Percentiles rank a stretch among this genome's conserved stretches.
These are phyloP conservation scores for Zaprionus lachaisei DNA, from an alignment of 1,140 invertebrate species.

Conservation along the genomic window DNA sequence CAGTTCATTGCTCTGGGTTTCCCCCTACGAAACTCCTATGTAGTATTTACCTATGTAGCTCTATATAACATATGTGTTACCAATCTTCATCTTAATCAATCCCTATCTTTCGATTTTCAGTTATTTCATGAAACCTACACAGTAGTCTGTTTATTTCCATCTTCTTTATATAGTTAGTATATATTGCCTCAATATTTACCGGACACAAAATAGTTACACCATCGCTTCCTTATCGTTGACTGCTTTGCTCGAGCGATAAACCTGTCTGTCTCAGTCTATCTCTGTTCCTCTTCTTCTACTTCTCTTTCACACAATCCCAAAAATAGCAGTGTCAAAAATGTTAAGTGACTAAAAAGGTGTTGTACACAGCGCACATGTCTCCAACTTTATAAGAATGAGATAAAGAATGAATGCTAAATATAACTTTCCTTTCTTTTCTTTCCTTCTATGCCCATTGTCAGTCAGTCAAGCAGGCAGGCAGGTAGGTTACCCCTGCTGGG, in stretches of 20 bases:
- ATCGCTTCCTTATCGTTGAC: background rate
- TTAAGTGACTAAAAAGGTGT: background rate
- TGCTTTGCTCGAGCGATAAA: background rate
- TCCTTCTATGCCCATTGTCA: background rate
- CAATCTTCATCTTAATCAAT: too few species aligned
- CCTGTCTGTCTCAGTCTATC: background rate
- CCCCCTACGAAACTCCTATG: too few species aligned
- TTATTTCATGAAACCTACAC: too few species aligned
- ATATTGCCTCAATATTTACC: background rate
- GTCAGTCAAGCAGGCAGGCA: too few species aligned
- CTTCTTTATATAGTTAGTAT: background rate
- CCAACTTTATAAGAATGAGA: conserved; percentile 1
- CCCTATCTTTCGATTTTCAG: too few species aligned
- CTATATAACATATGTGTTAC: too few species aligned
- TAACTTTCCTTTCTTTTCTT: conserved; percentile 15
- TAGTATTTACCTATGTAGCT: too few species aligned
- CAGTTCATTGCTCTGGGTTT: too few species aligned
- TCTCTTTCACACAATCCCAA: background rate
- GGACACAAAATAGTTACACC: background rate
- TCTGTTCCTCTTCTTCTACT: background rate
- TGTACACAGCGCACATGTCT: background rate
- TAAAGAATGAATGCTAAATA: conserved; percentile 20
- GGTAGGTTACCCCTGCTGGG: background rate
- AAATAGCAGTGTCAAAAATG: conserved; percentile 1
- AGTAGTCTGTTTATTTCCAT: too few species aligned